Evolutionary conservation across 2,797 vertebrate species (phyloP).

Genomic region (Diglossa cyanea): DNA sequence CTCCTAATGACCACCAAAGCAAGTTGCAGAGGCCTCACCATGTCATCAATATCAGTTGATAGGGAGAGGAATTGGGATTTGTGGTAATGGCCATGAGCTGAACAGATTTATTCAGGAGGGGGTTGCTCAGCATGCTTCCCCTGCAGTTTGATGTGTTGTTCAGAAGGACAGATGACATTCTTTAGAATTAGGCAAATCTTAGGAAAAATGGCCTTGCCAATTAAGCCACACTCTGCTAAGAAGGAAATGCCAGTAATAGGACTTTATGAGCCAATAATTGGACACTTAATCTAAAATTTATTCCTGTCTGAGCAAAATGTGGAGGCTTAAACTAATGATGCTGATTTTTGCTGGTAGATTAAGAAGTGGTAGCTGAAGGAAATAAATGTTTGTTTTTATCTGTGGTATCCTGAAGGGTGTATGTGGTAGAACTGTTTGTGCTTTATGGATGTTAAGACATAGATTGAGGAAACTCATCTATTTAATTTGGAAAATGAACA

Average conservation of each 20-base stretch:
- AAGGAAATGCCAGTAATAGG: slow-evolving; percentile 1
- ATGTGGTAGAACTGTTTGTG: background rate
- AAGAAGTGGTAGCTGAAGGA: background rate
- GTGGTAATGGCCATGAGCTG: background rate
- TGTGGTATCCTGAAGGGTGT: background rate
- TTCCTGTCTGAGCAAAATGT: background rate
- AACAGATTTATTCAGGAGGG: slow-evolving; percentile 10
- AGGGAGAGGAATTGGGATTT: background rate
- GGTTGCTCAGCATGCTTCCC: background rate
- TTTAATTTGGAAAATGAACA: background rate
- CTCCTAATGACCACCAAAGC: background rate
- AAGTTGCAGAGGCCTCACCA: background rate
- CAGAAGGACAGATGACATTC: background rate
- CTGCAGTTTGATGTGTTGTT: slow-evolving; percentile 4
- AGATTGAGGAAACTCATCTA: background rate
- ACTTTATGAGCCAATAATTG: slow-evolving; percentile 44
- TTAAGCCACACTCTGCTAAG: slow-evolving; percentile 1
- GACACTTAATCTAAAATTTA: slow-evolving; percentile 41
- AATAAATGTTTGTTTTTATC: slow-evolving; percentile 36
- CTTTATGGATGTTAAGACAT: background rate
- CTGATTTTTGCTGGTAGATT: slow-evolving; percentile 41
- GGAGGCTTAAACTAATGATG: slow-evolving; percentile 26
- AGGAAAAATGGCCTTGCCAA: slow-evolving; percentile 18
- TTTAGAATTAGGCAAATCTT: slow-evolving; percentile 2
- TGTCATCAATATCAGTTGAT: background rate